Percentiles rank a stretch among this genome's conserved stretches.
These are phyloP conservation scores for Hermatobates lingyangjiaoensis DNA, from an alignment of 1,140 invertebrate genomes.

Conservation along the genomic window DNA sequence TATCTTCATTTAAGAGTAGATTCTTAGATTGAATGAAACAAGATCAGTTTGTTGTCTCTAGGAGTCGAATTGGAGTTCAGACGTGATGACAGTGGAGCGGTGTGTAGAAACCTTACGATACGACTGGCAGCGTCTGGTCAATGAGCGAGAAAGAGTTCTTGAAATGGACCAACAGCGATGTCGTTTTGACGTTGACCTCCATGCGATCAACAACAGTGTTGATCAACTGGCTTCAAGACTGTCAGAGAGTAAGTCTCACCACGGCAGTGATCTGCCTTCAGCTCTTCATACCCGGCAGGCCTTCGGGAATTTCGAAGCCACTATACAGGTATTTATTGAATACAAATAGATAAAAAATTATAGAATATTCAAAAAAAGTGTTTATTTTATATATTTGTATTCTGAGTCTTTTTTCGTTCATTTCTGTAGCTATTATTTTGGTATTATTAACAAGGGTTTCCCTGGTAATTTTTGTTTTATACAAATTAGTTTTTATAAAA, in stretches of 20 bases:
- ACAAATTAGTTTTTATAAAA: too few species aligned
- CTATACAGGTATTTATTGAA: conserved; percentile 47
- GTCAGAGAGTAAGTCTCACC: conserved; percentile 38
- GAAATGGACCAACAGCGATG: conserved; percentile 43
- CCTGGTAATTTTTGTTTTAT: too few species aligned
- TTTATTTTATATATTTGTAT: too few species aligned
- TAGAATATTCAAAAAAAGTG: too few species aligned
- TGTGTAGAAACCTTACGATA: conserved; percentile 31
- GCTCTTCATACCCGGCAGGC: conserved; percentile 47
- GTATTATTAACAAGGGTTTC: too few species aligned
- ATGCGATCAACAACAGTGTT: conserved; percentile 50
- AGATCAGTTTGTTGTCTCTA: too few species aligned
- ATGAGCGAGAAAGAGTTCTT: conserved; percentile 35
- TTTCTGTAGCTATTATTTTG: too few species aligned
- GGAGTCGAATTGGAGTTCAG: conserved; percentile 36
- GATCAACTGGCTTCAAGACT: conserved; percentile 44
- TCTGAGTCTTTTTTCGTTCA: too few species aligned
- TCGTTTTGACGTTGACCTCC: conserved; percentile 48
- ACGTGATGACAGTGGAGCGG: conserved; percentile 45
- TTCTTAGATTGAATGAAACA: background rate
- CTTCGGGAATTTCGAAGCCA: conserved; percentile 61
- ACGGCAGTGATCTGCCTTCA: conserved; percentile 47
- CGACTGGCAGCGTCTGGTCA: conserved; percentile 38
- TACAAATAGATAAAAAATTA: too few species aligned
- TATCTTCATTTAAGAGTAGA: background rate